These are phyloP conservation scores for Ochropleura leucogaster DNA, from an alignment of 2,888 invertebrate species.

Conservation along the genomic window DNA sequence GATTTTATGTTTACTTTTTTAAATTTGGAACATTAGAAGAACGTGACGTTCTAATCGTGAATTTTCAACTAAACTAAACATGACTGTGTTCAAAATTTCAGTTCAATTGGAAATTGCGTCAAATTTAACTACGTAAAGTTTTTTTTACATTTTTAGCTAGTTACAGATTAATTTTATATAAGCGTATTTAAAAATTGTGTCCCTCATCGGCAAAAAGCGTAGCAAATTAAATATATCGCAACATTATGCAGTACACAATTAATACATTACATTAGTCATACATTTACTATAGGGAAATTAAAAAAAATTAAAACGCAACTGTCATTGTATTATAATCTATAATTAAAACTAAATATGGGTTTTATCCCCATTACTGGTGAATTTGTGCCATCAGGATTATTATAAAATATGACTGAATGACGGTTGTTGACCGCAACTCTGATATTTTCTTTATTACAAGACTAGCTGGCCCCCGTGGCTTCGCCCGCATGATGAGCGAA, in stretches of 20 bases:
- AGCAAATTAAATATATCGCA: not conserved
- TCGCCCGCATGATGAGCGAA: too few relatives aligned
- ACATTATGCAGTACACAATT: not conserved
- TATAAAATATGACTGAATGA: not conserved
- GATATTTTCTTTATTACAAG: not conserved
- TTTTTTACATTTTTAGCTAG: too few relatives aligned
- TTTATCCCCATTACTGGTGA: not conserved
- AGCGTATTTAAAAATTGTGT: too few relatives aligned
- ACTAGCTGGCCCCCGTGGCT: too few relatives aligned
- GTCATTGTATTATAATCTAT: conserved; percentile 1
- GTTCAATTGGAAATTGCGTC: too few relatives aligned
- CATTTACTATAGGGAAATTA: not conserved
- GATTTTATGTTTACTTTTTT: too few relatives aligned
- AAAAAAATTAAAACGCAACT: not conserved
- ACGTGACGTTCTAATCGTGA: too few relatives aligned
- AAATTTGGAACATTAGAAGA: too few relatives aligned
- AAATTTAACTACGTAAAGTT: too few relatives aligned
- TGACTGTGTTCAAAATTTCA: too few relatives aligned
- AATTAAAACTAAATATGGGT: not conserved
- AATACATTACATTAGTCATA: not conserved
- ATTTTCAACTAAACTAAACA: too few relatives aligned
- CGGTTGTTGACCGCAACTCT: not conserved
- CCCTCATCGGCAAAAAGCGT: not conserved
- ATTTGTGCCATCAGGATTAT: not conserved
- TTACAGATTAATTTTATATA: too few relatives aligned